phyloP scores from a whole-genome alignment of 1,140 invertebrate genomes.

The Drosophila aff. region DNA sequence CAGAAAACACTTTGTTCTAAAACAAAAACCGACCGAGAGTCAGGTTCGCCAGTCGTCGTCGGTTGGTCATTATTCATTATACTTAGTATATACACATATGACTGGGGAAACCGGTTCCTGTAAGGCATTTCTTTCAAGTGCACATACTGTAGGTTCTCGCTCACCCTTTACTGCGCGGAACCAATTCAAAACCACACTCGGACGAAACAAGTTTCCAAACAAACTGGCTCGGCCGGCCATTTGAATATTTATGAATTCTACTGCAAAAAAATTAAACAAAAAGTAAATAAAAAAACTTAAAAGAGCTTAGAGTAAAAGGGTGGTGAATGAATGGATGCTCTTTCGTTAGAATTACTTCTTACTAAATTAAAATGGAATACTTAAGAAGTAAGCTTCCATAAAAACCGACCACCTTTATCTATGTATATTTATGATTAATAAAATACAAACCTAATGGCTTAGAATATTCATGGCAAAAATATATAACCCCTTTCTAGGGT shows the following conservation, averaged over 20 bases:
- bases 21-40: conserved; percentile 13
- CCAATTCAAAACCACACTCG: conserved; percentile 32
- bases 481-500: not conserved
- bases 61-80: conserved; percentile 45
- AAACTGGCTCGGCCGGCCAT: conserved; percentile 66
- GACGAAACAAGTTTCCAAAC: conserved; percentile 64
- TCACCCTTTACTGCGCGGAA: conserved; percentile 72
- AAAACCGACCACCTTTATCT: too few relatives aligned
- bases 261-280: conserved; percentile 27
- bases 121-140: conserved; percentile 75
- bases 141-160: conserved; percentile 57
- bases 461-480: not conserved
- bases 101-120: conserved; percentile 58
- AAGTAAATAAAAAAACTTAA: not conserved
- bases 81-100: conserved; percentile 22
- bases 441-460: not conserved
- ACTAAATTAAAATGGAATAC: not conserved
- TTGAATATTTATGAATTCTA: conserved; percentile 66
- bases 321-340: not conserved
- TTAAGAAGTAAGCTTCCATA: too few relatives aligned
- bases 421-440: not conserved
- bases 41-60: conserved; percentile 10
- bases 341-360: not conserved
- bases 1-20: conserved; percentile 34
- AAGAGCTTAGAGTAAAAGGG: not conserved